Base-by-base conservation (phyloP, 2,113 vertebrate species). In the Eclectus roratus region DNA sequence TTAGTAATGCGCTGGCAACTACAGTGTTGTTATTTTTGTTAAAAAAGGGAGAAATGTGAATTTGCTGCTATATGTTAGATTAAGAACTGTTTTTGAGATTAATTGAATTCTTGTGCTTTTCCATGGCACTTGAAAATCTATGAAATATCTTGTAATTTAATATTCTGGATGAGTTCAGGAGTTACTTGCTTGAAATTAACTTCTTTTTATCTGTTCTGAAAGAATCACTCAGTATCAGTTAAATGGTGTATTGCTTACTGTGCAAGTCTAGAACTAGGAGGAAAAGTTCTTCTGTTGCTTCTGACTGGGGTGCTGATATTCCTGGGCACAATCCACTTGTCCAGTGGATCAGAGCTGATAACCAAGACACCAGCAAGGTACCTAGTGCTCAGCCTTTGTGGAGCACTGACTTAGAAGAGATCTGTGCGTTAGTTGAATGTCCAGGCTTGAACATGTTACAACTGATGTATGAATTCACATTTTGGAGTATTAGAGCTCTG, bases 41-140 rank as follows among this genome's bases (percentile, higher is more conserved):
- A 97, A 96, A 97, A 97, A 98, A 98, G 92, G 87, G 97, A 97
- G 97, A 98, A 98, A 97, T 95, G 96, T 97, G 97, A 98, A 98
- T 98, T 97, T 97, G 97, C 97, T 97, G 97, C 97, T 98, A 95
- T 89, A 97, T 96, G 96, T 97, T 96, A 97, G 96, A 97, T 98
- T 97, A 97, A 98, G 96, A 93, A 86, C 96, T 97, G 80, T 96
- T 94, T 96, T 96, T 94, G 96, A 93, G 94, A 97, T 97, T 97
- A 97, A 97, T 97, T 68, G n/a, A 93, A 88, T 97, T 97, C 96
- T 93, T 69, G 58, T 96, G 90, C 87, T 96, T 95, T 96, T 95
- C 46, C 7, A 90, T 93, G 66, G 76, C 68, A 77, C 61, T 50
- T 90, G 56, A 70, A 96, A 91, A 81, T 85, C 69, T 92, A 85